Evolutionary conservation across 2,113 vertebrate genomes (phyloP).

Genomic region (Meriones unguiculatus): DNA sequence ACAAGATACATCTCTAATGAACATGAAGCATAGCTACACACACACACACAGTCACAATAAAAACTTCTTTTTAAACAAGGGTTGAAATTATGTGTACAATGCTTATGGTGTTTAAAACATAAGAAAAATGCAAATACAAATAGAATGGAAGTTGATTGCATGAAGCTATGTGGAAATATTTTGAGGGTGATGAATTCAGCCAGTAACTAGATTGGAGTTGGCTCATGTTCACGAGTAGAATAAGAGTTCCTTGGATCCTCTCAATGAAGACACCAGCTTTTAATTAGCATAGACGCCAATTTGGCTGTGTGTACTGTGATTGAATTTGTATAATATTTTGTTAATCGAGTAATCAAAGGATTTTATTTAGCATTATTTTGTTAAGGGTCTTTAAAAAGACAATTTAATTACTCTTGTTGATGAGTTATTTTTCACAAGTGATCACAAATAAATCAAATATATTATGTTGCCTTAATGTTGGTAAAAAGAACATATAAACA

Average conservation of each 20-base stretch:
- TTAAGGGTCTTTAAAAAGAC: background rate
- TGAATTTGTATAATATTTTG: slow-evolving; percentile 55
- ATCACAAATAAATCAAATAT: background rate
- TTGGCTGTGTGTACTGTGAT: slow-evolving; percentile 30
- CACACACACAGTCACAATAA: slow-evolving; percentile 14
- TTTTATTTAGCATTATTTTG: background rate
- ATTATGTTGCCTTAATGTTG: background rate
- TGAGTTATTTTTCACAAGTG: background rate
- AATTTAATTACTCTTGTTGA: background rate
- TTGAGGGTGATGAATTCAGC: background rate
- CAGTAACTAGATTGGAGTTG: slow-evolving; percentile 11
- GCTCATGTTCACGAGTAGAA: slow-evolving; percentile 20
- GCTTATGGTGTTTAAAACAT: background rate
- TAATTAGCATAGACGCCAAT: slow-evolving; percentile 39
- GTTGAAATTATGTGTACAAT: background rate
- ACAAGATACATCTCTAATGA: background rate
- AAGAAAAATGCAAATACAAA: slow-evolving; percentile 37
- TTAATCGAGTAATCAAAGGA: slow-evolving; percentile 43
- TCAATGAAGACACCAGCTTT: background rate
- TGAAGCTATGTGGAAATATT: slow-evolving; percentile 3
- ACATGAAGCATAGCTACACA: background rate
- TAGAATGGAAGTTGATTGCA: slow-evolving; percentile 44
- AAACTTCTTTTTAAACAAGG: slow-evolving; percentile 8
- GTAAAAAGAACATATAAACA: background rate
- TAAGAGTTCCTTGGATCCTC: slow-evolving; percentile 32